Percentiles rank a stretch among this genome's conserved stretches.
phyloP scores from a whole-genome alignment of 2,113 vertebrate species.

The Marcusenius ussheri region DNA sequence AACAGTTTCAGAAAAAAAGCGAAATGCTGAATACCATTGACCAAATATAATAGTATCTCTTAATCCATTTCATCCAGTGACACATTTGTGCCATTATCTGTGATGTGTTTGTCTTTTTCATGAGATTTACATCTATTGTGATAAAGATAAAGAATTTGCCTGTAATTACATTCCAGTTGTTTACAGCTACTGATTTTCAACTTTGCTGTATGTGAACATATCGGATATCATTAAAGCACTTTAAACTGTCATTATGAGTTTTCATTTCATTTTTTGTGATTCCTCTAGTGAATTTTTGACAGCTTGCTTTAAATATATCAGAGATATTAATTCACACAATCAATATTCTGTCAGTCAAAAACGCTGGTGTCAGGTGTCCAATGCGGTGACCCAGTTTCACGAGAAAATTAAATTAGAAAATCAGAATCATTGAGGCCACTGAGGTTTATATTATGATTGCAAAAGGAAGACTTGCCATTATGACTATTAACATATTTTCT shows the following conservation, averaged over 20 bases:
- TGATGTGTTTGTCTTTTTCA: constrained; percentile 9
- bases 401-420: background rate
- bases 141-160: constrained; percentile 1
- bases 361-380: background rate
- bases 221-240: constrained; percentile 25
- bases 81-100: constrained; percentile 1
- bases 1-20: background rate
- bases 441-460: background rate
- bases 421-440: background rate
- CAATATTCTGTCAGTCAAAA: background rate
- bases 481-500: background rate
- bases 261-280: background rate
- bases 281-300: background rate
- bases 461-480: background rate
- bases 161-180: constrained; percentile 14
- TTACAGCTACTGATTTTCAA: constrained; percentile 14
- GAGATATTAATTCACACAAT: background rate
- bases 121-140: constrained; percentile 1
- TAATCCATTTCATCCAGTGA: background rate
- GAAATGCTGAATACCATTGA: background rate
- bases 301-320: background rate
- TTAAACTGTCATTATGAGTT: constrained; percentile 2
- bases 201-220: constrained; percentile 23
- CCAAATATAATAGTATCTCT: background rate
- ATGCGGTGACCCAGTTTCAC: background rate